A percentile compares a stretch with the other conserved stretches of the same genome.
These are phyloP conservation scores for Crax fasciolata DNA, from an alignment of 2,797 vertebrate species.

Conservation along the genomic window DNA sequence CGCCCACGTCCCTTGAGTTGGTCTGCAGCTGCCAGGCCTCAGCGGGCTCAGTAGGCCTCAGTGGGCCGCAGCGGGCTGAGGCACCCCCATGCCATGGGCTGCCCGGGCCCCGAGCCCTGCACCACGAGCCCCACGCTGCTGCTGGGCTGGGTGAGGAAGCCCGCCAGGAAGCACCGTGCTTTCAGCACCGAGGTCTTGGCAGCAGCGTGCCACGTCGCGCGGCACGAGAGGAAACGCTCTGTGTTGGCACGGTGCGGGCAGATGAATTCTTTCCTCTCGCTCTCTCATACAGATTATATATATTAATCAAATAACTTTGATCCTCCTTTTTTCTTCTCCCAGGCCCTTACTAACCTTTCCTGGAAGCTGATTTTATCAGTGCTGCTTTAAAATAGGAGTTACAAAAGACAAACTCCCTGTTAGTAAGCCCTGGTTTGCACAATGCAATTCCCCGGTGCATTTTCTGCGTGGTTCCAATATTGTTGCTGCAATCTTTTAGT, in stretches of 20 bases:
- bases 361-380: constrained; percentile 53
- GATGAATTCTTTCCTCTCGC: not conserved
- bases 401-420: not conserved
- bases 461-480: not conserved
- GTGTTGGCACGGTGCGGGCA: not conserved
- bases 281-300: not conserved
- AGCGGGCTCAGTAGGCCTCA: no score
- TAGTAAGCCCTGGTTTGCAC: not conserved
- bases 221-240: not conserved
- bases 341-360: constrained; percentile 31
- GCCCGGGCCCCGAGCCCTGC: not conserved
- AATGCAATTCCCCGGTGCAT: not conserved
- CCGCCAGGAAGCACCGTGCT: not conserved
- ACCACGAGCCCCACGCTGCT: no score
- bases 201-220: not conserved
- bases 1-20: not conserved
- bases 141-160: not conserved
- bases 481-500: not conserved
- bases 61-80: not conserved
- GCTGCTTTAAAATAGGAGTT: constrained; percentile 7
- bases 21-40: not conserved
- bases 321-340: constrained; percentile 55
- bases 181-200: not conserved
- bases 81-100: not conserved
- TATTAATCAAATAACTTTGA: constrained; percentile 38